Base-by-base conservation (phyloP, 2,888 invertebrate species). In the Dynastes hyllus region DNA sequence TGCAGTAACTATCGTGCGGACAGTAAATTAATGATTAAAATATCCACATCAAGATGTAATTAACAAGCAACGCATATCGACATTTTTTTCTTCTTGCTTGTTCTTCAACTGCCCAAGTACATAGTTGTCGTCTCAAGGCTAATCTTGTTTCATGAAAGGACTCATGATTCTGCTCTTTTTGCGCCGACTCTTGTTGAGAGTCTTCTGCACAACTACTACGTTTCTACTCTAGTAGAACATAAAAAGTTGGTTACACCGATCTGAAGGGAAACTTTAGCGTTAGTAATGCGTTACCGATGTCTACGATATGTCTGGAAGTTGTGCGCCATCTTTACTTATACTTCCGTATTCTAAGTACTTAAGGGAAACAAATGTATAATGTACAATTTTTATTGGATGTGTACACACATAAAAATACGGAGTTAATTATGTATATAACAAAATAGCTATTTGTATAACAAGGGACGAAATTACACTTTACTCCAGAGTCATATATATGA, bases 21-120 rank as follows among this genome's bases (percentile, higher is more conserved):
- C 71, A 71, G 71, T 55, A 71, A 78, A 78, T 78, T 78, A 78
- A 78, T 78, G 78, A 78, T 70, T 78, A 78, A 78, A 78, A 78
- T 78, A 78, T 78, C 78, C 70, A 78, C 70, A 70, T 78, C 58
- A 70, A 78, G 78, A 50, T 78, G 78, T 78, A 78, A 78, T 78
- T 78, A 78, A 78, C 78, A 78, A 78, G 78, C 78, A 71, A 70
- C 45, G 78, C 78, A 70, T 70, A 78, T 61, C 61, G 70, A 50
- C 55, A 70, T 70, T 78, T 78, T 77, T 37, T 77, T 70, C n/a
- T 27, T 71, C 71, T 29, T 58, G 71, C 55, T 32, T 71, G 55
- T 71, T 71, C 71, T 70, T 70, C 69, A 70, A 45, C 78, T 78
- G 70, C 53, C 63, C 70, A 78, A 70, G 61, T 78, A 45, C 45